These are phyloP conservation scores for Drosophila sulfurigaster DNA, from an alignment of 1,140 invertebrate species.

Conservation along the genomic window DNA sequence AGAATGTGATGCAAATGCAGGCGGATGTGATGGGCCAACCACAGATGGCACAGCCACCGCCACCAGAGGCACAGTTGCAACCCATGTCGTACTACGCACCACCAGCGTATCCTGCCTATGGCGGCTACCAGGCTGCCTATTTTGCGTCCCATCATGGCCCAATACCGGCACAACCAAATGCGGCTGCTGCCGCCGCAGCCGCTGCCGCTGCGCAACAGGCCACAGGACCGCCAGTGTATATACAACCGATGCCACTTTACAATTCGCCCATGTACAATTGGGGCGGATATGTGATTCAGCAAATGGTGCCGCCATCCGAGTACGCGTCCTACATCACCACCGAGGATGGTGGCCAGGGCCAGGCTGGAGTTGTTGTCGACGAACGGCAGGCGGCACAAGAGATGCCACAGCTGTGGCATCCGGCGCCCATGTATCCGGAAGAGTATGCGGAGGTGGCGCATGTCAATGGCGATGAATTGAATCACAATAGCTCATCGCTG, in stretches of 20 bases:
- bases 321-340: slow-evolving; percentile 66
- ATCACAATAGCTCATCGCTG: slow-evolving; percentile 74
- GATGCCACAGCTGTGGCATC: slow-evolving; percentile 69
- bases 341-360: slow-evolving; percentile 55
- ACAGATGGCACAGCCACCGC: slow-evolving; percentile 51
- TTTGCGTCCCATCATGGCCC: slow-evolving; percentile 69
- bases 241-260: slow-evolving; percentile 60
- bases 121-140: slow-evolving; percentile 64
- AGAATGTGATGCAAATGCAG: slow-evolving; percentile 60
- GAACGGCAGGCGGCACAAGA: slow-evolving; percentile 55
- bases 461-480: slow-evolving; percentile 69
- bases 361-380: slow-evolving; percentile 55
- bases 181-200: slow-evolving; percentile 57
- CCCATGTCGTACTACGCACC: slow-evolving; percentile 68
- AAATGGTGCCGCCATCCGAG: slow-evolving; percentile 61
- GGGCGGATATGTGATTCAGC: slow-evolving; percentile 61
- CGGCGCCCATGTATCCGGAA: slow-evolving; percentile 68
- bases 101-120: slow-evolving; percentile 64
- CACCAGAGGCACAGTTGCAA: slow-evolving; percentile 65
- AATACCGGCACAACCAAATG: slow-evolving; percentile 59
- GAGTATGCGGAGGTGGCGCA: slow-evolving; percentile 64
- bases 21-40: slow-evolving; percentile 55
- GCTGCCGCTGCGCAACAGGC: slow-evolving; percentile 74
- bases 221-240: slow-evolving; percentile 66
- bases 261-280: slow-evolving; percentile 61